Evolutionary conservation across 2,888 invertebrate genomes (phyloP), one percentile per base, ranked within the genome.

Genomic region (Cataglyphis albicans): DNA sequence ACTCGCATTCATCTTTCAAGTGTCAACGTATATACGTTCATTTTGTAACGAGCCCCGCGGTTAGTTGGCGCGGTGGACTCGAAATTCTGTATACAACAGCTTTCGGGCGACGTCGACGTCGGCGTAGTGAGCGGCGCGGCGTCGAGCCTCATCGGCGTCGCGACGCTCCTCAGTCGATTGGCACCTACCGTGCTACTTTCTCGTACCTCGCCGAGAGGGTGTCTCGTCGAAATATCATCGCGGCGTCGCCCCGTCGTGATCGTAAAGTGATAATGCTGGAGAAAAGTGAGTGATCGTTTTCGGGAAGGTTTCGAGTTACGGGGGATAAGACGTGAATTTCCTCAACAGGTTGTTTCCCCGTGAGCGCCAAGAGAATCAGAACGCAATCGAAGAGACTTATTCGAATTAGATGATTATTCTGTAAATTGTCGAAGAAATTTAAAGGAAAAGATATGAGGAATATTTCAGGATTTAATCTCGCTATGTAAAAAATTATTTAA

Each of bases 151-250:
- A 86, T 90, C 88, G 85, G 92, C 93, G 92, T 93, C 93, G 90
- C 93, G 93, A 92, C 93, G 94, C 91, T 52, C n/a, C 90, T 92
- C 94, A 94, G 94, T 94, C 88, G 91, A 90, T 88, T 91, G 91
- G 91, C 88, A 88, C 86, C 91, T 88, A 87, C 86, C 90, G 91
- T 86, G 86, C 76, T 74, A 74, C 68, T 61, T 80, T 70, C 59
- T 44, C 80, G 70, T 74, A 70, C 44, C 67, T 32, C 55, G 29
- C 68, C 78, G 52, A 57, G 78, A 72, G 65, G 59, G 68, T 74
- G 48, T 38, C 64, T 68, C 78, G 59, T 61, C 10, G 75, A 63
- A 70, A 68, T 59, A 52, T 44, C 41, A 44, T 44, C 64, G 52
- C 55, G 15, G 10, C 81, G 68, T 21, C 68, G 44, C 32, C 21